Percentiles rank a stretch among this genome's conserved stretches.
These are phyloP conservation scores for Smittia sp. DNA, from an alignment of 2,888 invertebrate genomes.

Conservation along the genomic window DNA sequence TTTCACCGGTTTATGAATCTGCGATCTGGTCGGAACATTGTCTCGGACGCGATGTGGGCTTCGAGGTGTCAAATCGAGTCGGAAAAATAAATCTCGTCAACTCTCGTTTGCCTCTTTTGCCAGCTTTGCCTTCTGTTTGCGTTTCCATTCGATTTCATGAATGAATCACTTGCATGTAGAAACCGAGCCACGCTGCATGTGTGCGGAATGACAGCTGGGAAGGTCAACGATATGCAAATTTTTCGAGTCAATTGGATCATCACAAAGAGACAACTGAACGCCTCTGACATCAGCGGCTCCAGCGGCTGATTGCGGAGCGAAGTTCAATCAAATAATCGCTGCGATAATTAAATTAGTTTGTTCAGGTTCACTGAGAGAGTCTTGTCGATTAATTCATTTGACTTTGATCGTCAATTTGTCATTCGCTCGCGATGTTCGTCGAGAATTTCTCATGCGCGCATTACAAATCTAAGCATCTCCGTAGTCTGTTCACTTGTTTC, in stretches of 20 bases:
- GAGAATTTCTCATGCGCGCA: too few species aligned
- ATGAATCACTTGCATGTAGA: neutral
- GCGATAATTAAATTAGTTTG: neutral
- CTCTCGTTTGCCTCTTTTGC: neutral
- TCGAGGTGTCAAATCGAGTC: neutral
- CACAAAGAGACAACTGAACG: neutral
- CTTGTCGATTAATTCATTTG: neutral
- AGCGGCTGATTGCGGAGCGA: neutral
- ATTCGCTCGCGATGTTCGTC: neutral
- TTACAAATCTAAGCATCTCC: too few species aligned
- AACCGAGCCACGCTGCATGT: neutral
- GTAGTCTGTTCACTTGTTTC: too few species aligned
- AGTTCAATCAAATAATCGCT: neutral
- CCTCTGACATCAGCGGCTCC: neutral
- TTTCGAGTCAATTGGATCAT: neutral
- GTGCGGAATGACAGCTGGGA: neutral
- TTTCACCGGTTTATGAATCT: neutral
- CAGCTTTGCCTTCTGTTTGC: neutral
- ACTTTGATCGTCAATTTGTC: constrained; percentile 8
- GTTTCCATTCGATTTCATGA: neutral
- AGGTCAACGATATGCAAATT: constrained; percentile 1
- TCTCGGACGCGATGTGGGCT: neutral
- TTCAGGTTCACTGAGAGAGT: neutral
- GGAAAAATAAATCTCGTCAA: neutral
- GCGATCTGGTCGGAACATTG: neutral